Percentiles rank a stretch among this genome's conserved stretches.
Evolutionary conservation across 2,797 vertebrate species (phyloP).

Genomic region (Enteromius argenteus): DNA sequence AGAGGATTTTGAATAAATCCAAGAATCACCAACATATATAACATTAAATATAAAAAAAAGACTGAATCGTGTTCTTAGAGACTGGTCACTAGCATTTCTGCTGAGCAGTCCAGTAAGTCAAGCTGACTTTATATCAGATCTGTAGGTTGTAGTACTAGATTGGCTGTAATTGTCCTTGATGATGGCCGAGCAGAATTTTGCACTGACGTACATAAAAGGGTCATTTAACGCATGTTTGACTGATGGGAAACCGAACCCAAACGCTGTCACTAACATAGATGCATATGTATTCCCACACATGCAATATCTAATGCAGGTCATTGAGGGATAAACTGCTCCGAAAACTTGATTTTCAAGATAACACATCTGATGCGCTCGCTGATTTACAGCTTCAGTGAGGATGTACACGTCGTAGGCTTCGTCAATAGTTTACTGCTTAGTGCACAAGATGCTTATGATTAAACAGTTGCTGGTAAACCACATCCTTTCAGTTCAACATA

Average conservation of each 20-base stretch:
- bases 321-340: background rate
- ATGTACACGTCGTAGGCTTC: background rate
- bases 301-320: background rate
- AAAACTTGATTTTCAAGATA: background rate
- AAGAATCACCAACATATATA: background rate
- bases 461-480: constrained; percentile 41
- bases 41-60: background rate
- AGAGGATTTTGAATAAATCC: background rate
- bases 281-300: constrained; percentile 2
- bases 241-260: constrained; percentile 10
- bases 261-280: background rate
- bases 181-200: background rate
- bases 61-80: background rate
- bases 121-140: constrained; percentile 5
- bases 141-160: constrained; percentile 9
- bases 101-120: background rate
- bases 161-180: background rate
- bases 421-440: background rate
- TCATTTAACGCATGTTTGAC: background rate
- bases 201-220: constrained; percentile 25
- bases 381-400: background rate
- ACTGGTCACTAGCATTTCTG: background rate
- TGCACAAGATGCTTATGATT: constrained; percentile 1
- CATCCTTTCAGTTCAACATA: constrained; percentile 27
- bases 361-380: background rate